Evolutionary conservation across 1,140 invertebrate species (phyloP).

Genomic region (Doryteuthis pealeii): DNA sequence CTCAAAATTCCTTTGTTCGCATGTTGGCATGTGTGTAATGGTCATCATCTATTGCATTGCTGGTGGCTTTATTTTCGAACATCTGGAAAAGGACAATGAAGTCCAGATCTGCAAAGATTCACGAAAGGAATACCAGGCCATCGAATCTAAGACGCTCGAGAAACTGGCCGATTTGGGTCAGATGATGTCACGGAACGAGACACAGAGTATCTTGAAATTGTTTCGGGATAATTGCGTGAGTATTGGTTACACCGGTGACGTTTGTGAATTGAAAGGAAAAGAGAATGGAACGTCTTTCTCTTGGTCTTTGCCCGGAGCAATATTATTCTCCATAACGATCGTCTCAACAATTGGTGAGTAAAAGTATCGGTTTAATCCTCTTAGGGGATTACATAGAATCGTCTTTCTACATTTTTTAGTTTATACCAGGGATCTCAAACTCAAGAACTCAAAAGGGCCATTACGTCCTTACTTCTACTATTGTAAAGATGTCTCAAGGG

Average conservation of each 20-base stretch:
- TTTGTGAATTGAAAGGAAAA: conserved; percentile 41
- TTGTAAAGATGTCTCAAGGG: no score
- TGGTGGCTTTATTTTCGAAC: conserved; percentile 90
- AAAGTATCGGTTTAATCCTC: no score
- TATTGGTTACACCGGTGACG: conserved; percentile 48
- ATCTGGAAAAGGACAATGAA: conserved; percentile 78
- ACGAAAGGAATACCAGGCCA: conserved; percentile 38
- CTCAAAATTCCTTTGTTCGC: conserved; percentile 91
- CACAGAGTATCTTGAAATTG: conserved; percentile 41
- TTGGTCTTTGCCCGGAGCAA: conserved; percentile 53
- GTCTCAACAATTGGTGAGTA: conserved; percentile 95
- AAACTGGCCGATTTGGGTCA: conserved; percentile 37
- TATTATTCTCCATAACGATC: conserved; percentile 90
- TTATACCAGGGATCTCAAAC: no score
- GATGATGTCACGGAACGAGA: conserved; percentile 33
- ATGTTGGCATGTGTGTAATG: conserved; percentile 87
- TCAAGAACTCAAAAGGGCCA: no score
- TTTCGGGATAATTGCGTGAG: conserved; percentile 51
- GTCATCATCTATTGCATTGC: conserved; percentile 91
- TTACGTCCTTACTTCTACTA: no score
- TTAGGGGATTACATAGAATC: no score
- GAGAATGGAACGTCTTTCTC: conserved; percentile 41
- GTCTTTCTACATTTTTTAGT: no score
- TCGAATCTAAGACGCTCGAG: conserved; percentile 45
- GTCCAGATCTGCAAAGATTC: conserved; percentile 46